phyloP scores from a whole-genome alignment of 2,888 invertebrate species.

The Acanthoscelides obtectus region DNA sequence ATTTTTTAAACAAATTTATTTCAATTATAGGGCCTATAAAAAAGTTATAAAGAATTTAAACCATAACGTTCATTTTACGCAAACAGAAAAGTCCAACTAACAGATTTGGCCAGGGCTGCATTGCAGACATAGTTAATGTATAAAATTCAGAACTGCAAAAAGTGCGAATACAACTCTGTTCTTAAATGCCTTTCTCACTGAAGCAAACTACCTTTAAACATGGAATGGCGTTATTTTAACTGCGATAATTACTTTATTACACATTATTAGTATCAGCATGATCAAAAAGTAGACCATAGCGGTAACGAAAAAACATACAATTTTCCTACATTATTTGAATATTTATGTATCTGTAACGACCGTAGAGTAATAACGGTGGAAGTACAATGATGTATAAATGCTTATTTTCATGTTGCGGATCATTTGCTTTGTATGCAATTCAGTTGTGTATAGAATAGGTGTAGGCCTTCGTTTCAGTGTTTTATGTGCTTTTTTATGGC shows the following conservation, averaged over 20 bases:
- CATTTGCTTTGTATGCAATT: neutral
- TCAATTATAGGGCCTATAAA: no score
- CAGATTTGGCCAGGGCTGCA: no score
- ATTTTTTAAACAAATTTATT: no score
- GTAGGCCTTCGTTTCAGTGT: neutral
- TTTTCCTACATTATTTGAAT: neutral
- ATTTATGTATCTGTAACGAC: neutral
- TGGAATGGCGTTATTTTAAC: no score
- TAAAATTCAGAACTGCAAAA: no score
- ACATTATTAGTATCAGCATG: neutral
- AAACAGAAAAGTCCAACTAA: no score
- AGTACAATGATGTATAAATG: neutral
- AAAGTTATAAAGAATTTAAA: no score
- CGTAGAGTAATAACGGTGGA: neutral
- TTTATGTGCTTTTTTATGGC: neutral
- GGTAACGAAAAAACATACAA: neutral
- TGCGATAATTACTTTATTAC: neutral
- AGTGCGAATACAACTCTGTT: no score
- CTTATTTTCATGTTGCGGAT: neutral
- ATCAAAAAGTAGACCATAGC: neutral
- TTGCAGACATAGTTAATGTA: no score
- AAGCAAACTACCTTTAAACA: no score
- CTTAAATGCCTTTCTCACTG: no score
- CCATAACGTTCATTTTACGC: no score
- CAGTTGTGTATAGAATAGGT: neutral